Conservation (phyloP, 2,113 vertebrate genomes). For the Pseudopodoces humilis region DNA sequence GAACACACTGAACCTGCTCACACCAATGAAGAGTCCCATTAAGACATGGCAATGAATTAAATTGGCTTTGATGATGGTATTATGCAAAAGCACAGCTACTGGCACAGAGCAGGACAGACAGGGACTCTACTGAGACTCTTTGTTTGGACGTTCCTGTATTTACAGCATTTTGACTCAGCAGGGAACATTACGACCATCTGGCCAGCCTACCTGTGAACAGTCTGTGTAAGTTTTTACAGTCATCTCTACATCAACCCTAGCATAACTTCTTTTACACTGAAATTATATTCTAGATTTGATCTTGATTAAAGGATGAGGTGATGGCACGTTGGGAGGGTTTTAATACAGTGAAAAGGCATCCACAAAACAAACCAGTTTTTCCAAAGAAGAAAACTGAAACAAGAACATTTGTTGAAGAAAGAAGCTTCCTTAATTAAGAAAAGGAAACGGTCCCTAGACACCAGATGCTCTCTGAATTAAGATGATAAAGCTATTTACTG, state of each 20-base stretch:
- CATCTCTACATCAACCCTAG: fast-evolving
- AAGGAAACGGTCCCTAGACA: neutral
- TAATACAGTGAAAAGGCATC: neutral
- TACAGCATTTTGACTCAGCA: neutral
- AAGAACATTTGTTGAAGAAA: neutral
- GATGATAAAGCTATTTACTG: neutral
- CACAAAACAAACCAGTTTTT: neutral
- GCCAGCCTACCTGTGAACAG: neutral
- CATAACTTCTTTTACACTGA: neutral
- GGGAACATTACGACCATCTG: fast-evolving
- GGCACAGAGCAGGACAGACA: neutral
- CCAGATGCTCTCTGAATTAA: neutral
- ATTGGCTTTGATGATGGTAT: neutral
- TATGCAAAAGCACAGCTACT: neutral
- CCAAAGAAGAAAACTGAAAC: neutral
- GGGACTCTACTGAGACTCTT: neutral
- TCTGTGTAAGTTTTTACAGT: neutral
- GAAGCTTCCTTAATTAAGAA: neutral
- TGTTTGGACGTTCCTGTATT: neutral
- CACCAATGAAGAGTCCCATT: neutral
- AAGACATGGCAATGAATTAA: neutral
- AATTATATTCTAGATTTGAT: neutral
- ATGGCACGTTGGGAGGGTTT: neutral
- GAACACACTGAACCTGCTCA: neutral
- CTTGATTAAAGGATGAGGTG: neutral